Conservation (phyloP, 2,888 invertebrate genomes). For the Bruchidius siliquastri region DNA sequence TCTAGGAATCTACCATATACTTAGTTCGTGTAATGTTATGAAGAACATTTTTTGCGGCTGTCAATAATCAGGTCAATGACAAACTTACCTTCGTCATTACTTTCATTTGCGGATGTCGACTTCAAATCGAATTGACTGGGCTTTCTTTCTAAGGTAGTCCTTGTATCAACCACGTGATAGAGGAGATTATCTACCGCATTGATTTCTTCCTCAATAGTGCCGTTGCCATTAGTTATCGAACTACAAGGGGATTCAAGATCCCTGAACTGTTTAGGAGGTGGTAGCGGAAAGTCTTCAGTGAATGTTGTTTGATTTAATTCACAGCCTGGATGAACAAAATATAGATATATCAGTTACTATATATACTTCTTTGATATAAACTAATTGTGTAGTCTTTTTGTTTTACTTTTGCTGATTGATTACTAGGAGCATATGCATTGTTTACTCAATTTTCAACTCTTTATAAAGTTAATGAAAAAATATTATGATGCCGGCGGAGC, state of each 20-base stretch:
- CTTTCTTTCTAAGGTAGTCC: slow-evolving; percentile 30
- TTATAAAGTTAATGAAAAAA: too few relatives aligned
- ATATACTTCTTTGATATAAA: too few relatives aligned
- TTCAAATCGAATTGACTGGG: slow-evolving; percentile 29
- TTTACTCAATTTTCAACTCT: too few relatives aligned
- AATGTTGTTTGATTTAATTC: slow-evolving; percentile 34
- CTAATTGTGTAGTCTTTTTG: too few relatives aligned
- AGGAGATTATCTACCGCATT: slow-evolving; percentile 66
- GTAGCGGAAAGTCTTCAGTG: slow-evolving; percentile 47
- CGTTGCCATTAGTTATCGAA: slow-evolving; percentile 36
- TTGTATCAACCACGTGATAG: slow-evolving; percentile 75
- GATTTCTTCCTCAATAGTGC: slow-evolving; percentile 35
- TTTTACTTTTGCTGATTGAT: too few relatives aligned
- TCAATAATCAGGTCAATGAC: too few relatives aligned
- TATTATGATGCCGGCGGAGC: too few relatives aligned
- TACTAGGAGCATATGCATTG: too few relatives aligned
- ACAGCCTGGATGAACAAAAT: slow-evolving; percentile 31
- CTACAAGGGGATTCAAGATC: slow-evolving; percentile 66
- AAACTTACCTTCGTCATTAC: slow-evolving; percentile 14
- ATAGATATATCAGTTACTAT: too few relatives aligned
- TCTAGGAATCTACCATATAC: too few relatives aligned
- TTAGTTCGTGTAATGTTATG: too few relatives aligned
- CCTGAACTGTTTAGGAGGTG: slow-evolving; percentile 80
- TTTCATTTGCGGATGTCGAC: slow-evolving; percentile 23
- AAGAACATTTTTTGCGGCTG: too few relatives aligned